A percentile compares a stretch with the other conserved stretches of the same genome.
Conservation (phyloP, 2,888 invertebrate genomes). For the Drosophila neutralis region DNA sequence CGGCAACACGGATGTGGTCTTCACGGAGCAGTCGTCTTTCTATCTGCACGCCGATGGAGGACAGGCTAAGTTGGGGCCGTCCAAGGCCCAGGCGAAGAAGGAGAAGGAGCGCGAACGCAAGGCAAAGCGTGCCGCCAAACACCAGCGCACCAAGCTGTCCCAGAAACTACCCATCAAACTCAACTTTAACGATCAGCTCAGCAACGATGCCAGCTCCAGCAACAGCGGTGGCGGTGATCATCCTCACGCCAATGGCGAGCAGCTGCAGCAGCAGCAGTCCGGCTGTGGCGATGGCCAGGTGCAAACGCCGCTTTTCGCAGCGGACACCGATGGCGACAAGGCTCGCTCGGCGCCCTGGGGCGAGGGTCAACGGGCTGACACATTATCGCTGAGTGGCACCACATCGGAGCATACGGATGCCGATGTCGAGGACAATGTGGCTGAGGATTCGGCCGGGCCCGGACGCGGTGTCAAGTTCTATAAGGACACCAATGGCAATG, state of each 20-base stretch:
- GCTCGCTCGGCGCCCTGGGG: slow-evolving; percentile 36
- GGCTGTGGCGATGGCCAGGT: slow-evolving; percentile 24
- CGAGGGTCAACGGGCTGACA: slow-evolving; percentile 47
- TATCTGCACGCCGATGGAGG: slow-evolving; percentile 59
- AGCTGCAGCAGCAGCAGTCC: background rate
- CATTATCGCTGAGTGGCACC: slow-evolving; percentile 50
- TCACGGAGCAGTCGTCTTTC: slow-evolving; percentile 55
- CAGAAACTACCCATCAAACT: slow-evolving; percentile 56
- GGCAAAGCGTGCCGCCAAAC: slow-evolving; percentile 82
- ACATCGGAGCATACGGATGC: slow-evolving; percentile 91
- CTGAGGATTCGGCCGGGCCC: slow-evolving; percentile 85
- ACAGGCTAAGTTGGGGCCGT: slow-evolving; percentile 76
- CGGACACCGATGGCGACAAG: slow-evolving; percentile 23
- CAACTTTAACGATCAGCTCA: slow-evolving; percentile 26
- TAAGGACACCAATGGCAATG: slow-evolving; percentile 83
- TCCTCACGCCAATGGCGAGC: slow-evolving; percentile 15
- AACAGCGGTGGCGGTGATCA: slow-evolving; percentile 14
- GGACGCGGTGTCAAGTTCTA: slow-evolving; percentile 46
- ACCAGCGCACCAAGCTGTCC: slow-evolving; percentile 73
- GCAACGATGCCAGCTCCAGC: slow-evolving; percentile 17
- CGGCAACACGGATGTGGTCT: slow-evolving; percentile 34
- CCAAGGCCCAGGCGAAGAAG: slow-evolving; percentile 87
- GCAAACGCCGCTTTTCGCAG: slow-evolving; percentile 8
- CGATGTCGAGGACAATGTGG: slow-evolving; percentile 92
- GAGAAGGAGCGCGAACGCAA: slow-evolving; percentile 86